phyloP scores from a whole-genome alignment of 2,888 invertebrate species.

The Lepidochrysops patricia region DNA sequence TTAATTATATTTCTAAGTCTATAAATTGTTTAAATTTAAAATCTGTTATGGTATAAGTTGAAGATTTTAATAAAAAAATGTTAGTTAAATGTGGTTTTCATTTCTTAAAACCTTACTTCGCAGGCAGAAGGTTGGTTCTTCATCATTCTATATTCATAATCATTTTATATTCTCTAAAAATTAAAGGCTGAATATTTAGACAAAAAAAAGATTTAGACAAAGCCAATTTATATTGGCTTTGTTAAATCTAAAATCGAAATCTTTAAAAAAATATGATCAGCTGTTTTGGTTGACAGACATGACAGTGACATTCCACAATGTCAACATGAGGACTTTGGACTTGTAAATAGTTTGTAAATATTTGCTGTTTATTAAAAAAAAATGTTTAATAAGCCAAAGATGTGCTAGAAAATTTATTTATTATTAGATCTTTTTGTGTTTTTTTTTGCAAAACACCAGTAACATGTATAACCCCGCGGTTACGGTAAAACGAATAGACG shows the following conservation, averaged over 20 bases:
- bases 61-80: neutral
- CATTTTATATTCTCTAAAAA: too few species aligned
- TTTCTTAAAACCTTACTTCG: neutral
- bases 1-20: too few species aligned
- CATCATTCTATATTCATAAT: too few species aligned
- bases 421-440: neutral
- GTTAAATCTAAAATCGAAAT: neutral
- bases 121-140: too few species aligned
- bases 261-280: neutral
- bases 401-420: slow-evolving; percentile 6
- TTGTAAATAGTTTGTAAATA: slow-evolving; percentile 32
- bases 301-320: slow-evolving; percentile 8
- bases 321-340: slow-evolving; percentile 51
- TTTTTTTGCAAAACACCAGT: neutral
- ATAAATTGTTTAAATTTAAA: too few species aligned
- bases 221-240: neutral
- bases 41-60: too few species aligned
- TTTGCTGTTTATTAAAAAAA: slow-evolving; percentile 30
- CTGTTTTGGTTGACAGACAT: slow-evolving; percentile 2
- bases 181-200: too few species aligned
- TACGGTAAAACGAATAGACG: slow-evolving; percentile 62
- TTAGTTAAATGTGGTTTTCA: neutral
- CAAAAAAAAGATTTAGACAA: neutral
- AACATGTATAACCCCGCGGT: slow-evolving; percentile 57
- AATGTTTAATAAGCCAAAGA: slow-evolving; percentile 22